Conservation (phyloP, 2,888 invertebrate species). For the Dasysyrphus tricinctus region DNA sequence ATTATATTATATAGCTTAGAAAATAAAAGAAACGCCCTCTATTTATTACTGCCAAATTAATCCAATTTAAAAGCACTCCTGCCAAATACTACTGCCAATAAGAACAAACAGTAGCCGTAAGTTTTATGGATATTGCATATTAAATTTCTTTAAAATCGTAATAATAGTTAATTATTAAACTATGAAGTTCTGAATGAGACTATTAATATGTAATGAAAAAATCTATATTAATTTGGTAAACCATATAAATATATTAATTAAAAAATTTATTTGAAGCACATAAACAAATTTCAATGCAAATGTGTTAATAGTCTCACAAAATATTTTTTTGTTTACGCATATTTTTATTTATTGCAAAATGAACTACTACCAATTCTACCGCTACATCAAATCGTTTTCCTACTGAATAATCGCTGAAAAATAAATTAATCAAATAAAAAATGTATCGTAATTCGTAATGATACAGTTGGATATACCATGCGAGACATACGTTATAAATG, state of each 20-base stretch:
- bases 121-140: slow-evolving; percentile 75
- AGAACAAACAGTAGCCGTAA: slow-evolving; percentile 83
- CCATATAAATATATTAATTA: slow-evolving; percentile 50
- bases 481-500: slow-evolving; percentile 98
- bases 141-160: slow-evolving; percentile 59
- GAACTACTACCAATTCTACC: slow-evolving; percentile 70
- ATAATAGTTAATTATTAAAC: slow-evolving; percentile 55
- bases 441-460: slow-evolving; percentile 70
- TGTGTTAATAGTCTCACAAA: slow-evolving; percentile 83
- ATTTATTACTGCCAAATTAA: slow-evolving; percentile 47
- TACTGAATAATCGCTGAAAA: slow-evolving; percentile 61
- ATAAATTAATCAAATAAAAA: slow-evolving; percentile 58
- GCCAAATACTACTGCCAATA: slow-evolving; percentile 82
- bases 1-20: slow-evolving; percentile 51
- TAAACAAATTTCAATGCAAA: slow-evolving; percentile 60
- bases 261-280: slow-evolving; percentile 60
- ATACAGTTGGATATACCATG: slow-evolving; percentile 97
- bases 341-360: slow-evolving; percentile 79
- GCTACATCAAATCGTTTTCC: slow-evolving; percentile 70
- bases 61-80: slow-evolving; percentile 68
- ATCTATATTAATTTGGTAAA: slow-evolving; percentile 41
- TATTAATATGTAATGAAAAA: slow-evolving; percentile 79
- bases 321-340: slow-evolving; percentile 81
- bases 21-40: slow-evolving; percentile 45
- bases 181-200: slow-evolving; percentile 83